These are phyloP conservation scores for Morinoia aosen DNA, from an alignment of 2,888 invertebrate genomes.

Conservation along the genomic window DNA sequence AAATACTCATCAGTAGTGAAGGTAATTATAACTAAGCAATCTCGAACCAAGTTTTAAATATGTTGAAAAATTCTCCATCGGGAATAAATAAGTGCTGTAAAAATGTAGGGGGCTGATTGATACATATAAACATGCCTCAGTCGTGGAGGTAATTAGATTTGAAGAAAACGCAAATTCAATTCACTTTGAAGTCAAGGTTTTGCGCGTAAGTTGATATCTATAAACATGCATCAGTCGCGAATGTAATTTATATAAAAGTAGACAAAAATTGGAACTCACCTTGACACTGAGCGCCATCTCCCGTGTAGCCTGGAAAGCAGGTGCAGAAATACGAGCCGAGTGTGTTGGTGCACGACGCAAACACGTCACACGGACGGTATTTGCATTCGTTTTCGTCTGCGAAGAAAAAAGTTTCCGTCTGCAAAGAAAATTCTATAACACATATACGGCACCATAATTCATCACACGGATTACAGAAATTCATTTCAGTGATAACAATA, in stretches of 20 bases:
- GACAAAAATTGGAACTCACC: conserved; percentile 76
- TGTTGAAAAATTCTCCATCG: background rate
- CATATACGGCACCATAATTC: background rate
- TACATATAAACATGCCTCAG: background rate
- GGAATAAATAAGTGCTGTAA: background rate
- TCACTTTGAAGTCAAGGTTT: too few relatives aligned
- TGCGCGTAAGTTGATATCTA: too few relatives aligned
- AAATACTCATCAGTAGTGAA: background rate
- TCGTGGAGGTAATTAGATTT: background rate
- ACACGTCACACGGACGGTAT: conserved; percentile 95
- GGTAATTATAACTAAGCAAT: background rate
- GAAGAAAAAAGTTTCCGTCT: conserved; percentile 70
- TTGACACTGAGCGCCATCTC: conserved; percentile 94
- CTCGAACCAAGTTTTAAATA: background rate
- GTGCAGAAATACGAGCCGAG: conserved; percentile 96
- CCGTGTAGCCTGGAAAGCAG: conserved; percentile 95
- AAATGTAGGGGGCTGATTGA: background rate
- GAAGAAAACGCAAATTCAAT: background rate
- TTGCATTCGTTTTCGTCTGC: conserved; percentile 97
- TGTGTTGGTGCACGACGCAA: conserved; percentile 96
- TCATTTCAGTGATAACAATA: background rate
- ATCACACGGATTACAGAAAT: background rate
- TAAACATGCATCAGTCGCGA: background rate
- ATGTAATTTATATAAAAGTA: background rate
- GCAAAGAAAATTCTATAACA: background rate